Evolutionary conservation across 2,888 invertebrate species (phyloP).

Genomic region (Merodon equestris): DNA sequence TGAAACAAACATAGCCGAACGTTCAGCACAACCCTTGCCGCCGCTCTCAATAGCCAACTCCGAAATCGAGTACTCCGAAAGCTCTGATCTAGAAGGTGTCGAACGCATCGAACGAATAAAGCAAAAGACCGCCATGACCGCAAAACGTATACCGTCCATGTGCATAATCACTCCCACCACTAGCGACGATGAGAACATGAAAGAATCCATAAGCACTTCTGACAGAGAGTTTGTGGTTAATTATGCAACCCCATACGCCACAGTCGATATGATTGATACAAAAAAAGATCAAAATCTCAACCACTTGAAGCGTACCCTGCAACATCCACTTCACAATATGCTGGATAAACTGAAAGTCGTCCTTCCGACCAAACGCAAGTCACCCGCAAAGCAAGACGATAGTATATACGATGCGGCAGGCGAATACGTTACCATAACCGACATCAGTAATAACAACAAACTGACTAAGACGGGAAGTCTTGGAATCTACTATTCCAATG

Average conservation of each 20-base stretch:
- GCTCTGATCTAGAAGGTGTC: slow-evolving; percentile 92
- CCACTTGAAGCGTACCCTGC: slow-evolving; percentile 76
- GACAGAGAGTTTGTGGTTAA: slow-evolving; percentile 67
- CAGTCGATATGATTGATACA: slow-evolving; percentile 67
- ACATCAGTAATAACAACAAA: slow-evolving; percentile 88
- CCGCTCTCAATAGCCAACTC: slow-evolving; percentile 35
- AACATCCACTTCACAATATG: slow-evolving; percentile 85
- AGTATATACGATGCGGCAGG: slow-evolving; percentile 80
- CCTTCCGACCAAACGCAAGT: slow-evolving; percentile 81
- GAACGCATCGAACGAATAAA: slow-evolving; percentile 92
- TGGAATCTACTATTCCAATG: slow-evolving; percentile 83
- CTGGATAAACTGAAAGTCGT: slow-evolving; percentile 86
- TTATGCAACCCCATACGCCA: slow-evolving; percentile 73
- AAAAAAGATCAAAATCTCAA: slow-evolving; percentile 78
- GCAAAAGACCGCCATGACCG: slow-evolving; percentile 91
- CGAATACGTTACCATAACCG: slow-evolving; percentile 92
- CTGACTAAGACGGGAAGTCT: slow-evolving; percentile 69
- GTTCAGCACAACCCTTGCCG: slow-evolving; percentile 72
- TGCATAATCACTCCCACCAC: slow-evolving; percentile 93
- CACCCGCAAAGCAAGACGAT: slow-evolving; percentile 80
- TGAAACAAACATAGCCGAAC: slow-evolving; percentile 70
- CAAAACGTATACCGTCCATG: slow-evolving; percentile 93
- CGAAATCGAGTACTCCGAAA: slow-evolving; percentile 91
- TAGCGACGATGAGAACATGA: slow-evolving; percentile 88
- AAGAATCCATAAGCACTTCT: slow-evolving; percentile 58